A percentile compares a stretch with the other conserved stretches of the same genome.
These are phyloP conservation scores for Anthopleura sola DNA, from an alignment of 64 coral and sea anemone species.

Conservation along the genomic window DNA sequence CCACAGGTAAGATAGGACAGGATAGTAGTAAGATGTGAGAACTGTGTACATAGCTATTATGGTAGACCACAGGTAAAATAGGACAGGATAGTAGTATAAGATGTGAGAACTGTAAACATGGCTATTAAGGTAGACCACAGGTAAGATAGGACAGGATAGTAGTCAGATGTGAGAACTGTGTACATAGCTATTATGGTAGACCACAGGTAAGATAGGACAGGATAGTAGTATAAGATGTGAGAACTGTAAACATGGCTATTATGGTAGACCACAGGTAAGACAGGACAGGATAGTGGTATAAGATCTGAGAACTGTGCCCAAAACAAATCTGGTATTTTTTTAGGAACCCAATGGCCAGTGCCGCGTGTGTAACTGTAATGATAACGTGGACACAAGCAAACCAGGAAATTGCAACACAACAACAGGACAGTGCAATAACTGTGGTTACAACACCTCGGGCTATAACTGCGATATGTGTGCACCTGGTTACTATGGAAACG, in stretches of 20 bases:
- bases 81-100: no score
- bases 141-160: slow-evolving; percentile 21
- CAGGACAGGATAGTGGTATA: no score
- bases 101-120: slow-evolving; percentile 57
- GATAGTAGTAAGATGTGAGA: slow-evolving; percentile 51
- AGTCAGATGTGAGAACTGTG: no score
- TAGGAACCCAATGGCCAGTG: slow-evolving; percentile 63
- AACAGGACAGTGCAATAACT: slow-evolving; percentile 85
- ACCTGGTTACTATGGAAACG: slow-evolving; percentile 77
- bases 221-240: no score
- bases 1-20: slow-evolving; percentile 75
- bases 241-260: no score
- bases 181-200: no score
- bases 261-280: no score
- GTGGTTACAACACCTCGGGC: slow-evolving; percentile 68
- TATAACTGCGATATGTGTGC: slow-evolving; percentile 80
- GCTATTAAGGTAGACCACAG: no score
- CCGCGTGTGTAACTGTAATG: slow-evolving; percentile 66
- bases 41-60: slow-evolving; percentile 56
- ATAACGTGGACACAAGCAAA: slow-evolving; percentile 28
- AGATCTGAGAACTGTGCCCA: no score
- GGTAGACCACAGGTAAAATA: no score
- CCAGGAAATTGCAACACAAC: slow-evolving; percentile 78
- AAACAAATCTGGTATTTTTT: not conserved
- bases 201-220: no score